phyloP scores from a whole-genome alignment of 2,113 vertebrate genomes.

The Herpailurus yagouaroundi region DNA sequence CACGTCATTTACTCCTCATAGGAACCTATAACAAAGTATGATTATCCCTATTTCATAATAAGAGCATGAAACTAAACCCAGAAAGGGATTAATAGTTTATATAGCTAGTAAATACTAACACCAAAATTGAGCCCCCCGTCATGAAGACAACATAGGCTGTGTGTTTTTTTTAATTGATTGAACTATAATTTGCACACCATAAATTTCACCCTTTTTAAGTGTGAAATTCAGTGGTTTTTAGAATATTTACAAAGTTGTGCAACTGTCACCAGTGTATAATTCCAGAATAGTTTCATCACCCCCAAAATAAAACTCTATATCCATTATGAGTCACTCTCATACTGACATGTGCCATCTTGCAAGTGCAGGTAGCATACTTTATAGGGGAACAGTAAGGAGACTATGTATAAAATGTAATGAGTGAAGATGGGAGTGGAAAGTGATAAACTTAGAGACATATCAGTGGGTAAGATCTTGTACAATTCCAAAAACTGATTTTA shows the following conservation, averaged over 20 bases:
- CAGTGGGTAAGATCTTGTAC: background rate
- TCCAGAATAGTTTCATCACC: background rate
- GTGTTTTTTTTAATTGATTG: background rate
- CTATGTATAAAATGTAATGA: background rate
- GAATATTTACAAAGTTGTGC: background rate
- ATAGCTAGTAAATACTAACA: background rate
- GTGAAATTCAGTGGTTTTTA: background rate
- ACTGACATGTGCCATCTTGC: background rate
- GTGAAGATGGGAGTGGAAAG: background rate
- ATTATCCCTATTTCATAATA: background rate
- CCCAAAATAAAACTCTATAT: background rate
- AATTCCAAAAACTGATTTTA: background rate
- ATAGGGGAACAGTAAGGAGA: background rate
- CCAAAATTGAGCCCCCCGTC: background rate
- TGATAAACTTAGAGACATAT: background rate
- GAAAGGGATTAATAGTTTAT: background rate
- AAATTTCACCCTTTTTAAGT: background rate
- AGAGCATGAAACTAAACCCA: background rate
- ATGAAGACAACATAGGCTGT: background rate
- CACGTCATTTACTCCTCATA: background rate
- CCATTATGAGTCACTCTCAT: background rate
- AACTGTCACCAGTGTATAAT: background rate
- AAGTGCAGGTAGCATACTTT: background rate
- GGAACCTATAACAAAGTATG: background rate
- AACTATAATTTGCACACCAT: background rate